A percentile compares a stretch with the other conserved stretches of the same genome.
These are phyloP conservation scores for Verasper variegatus DNA, from an alignment of 2,113 vertebrate species.

Conservation along the genomic window DNA sequence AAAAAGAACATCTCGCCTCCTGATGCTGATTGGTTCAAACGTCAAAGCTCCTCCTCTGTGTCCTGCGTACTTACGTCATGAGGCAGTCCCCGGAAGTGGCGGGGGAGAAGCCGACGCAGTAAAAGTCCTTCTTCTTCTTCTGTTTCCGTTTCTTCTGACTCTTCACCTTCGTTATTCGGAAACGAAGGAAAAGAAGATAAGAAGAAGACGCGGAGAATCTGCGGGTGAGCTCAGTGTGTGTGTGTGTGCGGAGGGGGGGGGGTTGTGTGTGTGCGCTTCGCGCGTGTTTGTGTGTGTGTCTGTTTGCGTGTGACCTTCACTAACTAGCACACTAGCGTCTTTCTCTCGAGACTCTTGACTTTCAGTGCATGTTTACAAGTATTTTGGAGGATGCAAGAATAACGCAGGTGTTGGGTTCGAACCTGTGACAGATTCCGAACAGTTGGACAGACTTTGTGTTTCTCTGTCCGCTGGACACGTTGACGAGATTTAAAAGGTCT, in stretches of 20 bases:
- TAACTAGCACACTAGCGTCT: background rate
- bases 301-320: background rate
- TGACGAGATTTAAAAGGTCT: background rate
- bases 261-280: background rate
- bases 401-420: background rate
- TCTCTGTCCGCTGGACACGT: background rate
- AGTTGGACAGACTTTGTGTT: background rate
- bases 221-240: background rate
- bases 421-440: background rate
- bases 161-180: background rate
- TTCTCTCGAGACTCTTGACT: background rate
- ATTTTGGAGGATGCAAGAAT: background rate
- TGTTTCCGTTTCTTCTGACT: background rate
- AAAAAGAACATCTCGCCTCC: background rate
- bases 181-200: background rate
- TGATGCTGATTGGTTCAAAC: constrained; percentile 30
- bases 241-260: background rate
- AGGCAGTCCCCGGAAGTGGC: constrained; percentile 33
- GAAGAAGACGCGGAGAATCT: background rate
- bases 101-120: background rate
- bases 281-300: background rate
- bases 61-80: background rate
- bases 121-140: background rate
- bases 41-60: background rate
- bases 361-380: too few relatives aligned